phyloP scores from a whole-genome alignment of 1,140 invertebrate species.

The Bombyx mori region ASM3026992v2 NC_085125.1:1918001-1918500 shows the following conservation, averaged over 20 bases:
- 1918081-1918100: too few species aligned
- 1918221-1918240: too few species aligned
- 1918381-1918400: constrained; percentile 86
- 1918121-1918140: too few species aligned
- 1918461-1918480: background rate
- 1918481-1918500: too few species aligned
- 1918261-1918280: constrained; percentile 91
- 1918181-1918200: background rate
- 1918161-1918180: background rate
- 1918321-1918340: constrained; percentile 94
- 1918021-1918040: too few species aligned
- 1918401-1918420: constrained; percentile 94
- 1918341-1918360: constrained; percentile 86
- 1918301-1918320: constrained; percentile 89
- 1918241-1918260: constrained; percentile 78
- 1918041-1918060: too few species aligned
- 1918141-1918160: too few species aligned
- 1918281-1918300: constrained; percentile 83
- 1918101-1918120: too few species aligned
- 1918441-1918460: constrained; percentile 80
- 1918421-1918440: constrained; percentile 95
- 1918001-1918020: too few species aligned
- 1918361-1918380: constrained; percentile 84
- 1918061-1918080: too few species aligned
- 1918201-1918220: too few species aligned